Evolutionary conservation across 2,113 vertebrate species (phyloP), one percentile per base, ranked within the genome.

Genomic region (Burhinus bistriatus): DNA sequence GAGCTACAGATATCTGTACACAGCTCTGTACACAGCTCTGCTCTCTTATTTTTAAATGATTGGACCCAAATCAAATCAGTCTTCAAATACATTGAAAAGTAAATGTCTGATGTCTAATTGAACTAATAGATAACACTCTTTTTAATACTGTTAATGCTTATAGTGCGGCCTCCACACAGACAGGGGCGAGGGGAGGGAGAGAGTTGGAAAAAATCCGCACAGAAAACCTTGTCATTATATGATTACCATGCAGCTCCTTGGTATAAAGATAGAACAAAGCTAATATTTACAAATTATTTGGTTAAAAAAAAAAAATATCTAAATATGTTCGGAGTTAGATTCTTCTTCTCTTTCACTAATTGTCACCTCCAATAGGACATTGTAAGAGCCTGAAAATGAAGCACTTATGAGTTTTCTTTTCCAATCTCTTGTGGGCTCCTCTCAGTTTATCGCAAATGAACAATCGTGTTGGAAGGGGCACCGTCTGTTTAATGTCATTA

Each of bases 401-500:
- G 98, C 97, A 95, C 97, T 98, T 96, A 90, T 26, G 97, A 98
- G 97, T 98, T 98, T 98, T 97, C 97, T 94, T 97, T 98, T 96
- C 77, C 98, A 96, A 86, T 98, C 98, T 98, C 98, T 96, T 81
- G 96, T 97, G 97, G 97, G 97, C 96, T 98, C 97, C 98, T 98
- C 97, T 97, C 97, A 80, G 97, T 98, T 98, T 98, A 98, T 98
- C 98, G 83, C 97, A 97, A 97, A 97, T 95, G 98, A 98, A 98
- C 98, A 98, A 98, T 98, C 97, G 45, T 97, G 97, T 98, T 98
- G 98, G 98, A 98, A 98, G 98, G 98, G 98, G 96, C 98, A 97
- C 97, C 96, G 96, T 98, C 98, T 98, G 98, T 98, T 98, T 98
- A 98, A 98, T 98, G 98, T 98, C 98, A 98, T 98, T 98, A 98